Base-by-base conservation (phyloP, 1,140 invertebrate species). In the Zaprionus africanus region DNA sequence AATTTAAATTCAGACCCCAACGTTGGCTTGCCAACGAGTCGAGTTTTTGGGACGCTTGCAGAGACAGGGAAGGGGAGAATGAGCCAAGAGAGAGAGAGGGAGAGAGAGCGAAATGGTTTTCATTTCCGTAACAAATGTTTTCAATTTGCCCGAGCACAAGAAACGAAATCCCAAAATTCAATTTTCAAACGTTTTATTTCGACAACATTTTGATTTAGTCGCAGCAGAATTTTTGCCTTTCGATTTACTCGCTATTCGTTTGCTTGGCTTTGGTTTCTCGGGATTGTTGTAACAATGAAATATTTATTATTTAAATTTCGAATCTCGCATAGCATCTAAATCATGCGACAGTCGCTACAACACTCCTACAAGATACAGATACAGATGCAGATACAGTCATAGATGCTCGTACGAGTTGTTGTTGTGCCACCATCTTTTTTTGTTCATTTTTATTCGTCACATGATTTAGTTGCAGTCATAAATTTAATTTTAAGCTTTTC, bases 121-220 rank as follows among this genome's bases (percentile, higher is more conserved):
- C 79, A 85, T 88, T 88, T 88, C 85, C 81, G 85, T 88, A 82
- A 90, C 85, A 90, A 88, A 88, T 90, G 85, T 85, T 85, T 90
- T 88, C 84, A 88, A 87, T 87, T 88, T 87, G 43, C 82, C 65
- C 58, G 60, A 60, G 5, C 58, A 61, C 22, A 60, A 59, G 13
- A 51, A 36, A 54, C 60, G 22, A 19, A 69, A 56, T 57, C 43
- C 24, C 75, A 49, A 88, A 88, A 88, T 90, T 90, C 81, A 88
- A 88, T 88, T 88, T 82, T 90, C 81, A 90, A 88, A 88, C 86
- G 79, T 77, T 90, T 88, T 90, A 88, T 88, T 88, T 88, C 85
- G 85, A 88, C 85, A 88, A 71, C 62, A 81, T 77, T 88, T 88
- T 88, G 85, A 88, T 88, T 88, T 85, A 88, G 85, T 81, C 81